Conservation (phyloP, 2,797 vertebrate species). For the Benthosema pterotum region DNA sequence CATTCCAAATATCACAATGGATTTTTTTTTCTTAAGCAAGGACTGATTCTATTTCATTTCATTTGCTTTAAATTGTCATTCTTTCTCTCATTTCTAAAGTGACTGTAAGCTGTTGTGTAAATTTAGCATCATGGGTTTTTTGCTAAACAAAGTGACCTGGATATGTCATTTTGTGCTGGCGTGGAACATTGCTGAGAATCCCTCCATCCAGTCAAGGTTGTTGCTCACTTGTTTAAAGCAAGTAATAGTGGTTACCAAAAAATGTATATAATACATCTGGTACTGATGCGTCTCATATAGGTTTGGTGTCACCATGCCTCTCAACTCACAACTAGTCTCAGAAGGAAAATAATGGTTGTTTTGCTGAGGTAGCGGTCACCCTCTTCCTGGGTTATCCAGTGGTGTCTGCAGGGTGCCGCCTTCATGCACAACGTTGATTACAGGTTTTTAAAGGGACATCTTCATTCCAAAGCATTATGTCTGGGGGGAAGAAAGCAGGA, state of each 20-base stretch:
- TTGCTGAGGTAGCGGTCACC: constrained; percentile 66
- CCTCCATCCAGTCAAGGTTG: constrained; percentile 77
- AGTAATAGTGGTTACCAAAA: constrained; percentile 86
- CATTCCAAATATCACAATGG: constrained; percentile 86
- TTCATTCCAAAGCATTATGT: constrained; percentile 85
- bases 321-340: constrained; percentile 78
- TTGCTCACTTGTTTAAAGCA: constrained; percentile 81
- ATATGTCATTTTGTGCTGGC: constrained; percentile 73
- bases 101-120: constrained; percentile 85
- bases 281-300: constrained; percentile 81
- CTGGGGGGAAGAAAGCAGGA: constrained; percentile 73
- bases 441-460: constrained; percentile 77
- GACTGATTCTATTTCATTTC: constrained; percentile 79
- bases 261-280: constrained; percentile 85
- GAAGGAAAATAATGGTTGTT: constrained; percentile 77
- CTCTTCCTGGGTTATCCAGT: constrained; percentile 64
- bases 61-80: constrained; percentile 73
- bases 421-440: constrained; percentile 65
- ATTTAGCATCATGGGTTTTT: constrained; percentile 75
- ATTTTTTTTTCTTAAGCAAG: constrained; percentile 85
- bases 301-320: constrained; percentile 77
- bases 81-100: constrained; percentile 76
- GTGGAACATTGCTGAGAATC: constrained; percentile 74
- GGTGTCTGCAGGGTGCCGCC: constrained; percentile 78
- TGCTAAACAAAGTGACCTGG: constrained; percentile 72